Conservation (phyloP, 2,113 vertebrate genomes). For the Dissostichus mawsoni region DNA sequence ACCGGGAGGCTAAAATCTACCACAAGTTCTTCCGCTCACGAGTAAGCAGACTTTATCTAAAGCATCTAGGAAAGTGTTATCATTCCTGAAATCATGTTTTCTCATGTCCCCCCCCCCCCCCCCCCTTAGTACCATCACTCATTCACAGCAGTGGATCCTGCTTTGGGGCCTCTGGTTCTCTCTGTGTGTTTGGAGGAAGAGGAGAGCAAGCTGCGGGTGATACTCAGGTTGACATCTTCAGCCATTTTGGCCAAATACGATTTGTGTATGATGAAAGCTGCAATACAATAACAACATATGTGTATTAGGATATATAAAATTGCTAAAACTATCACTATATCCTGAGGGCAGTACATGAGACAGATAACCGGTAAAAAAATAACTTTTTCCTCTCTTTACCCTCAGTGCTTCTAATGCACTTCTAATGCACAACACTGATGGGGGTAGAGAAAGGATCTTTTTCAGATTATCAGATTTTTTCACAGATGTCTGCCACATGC, state of each 20-base stretch:
- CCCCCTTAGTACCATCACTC: conserved; percentile 89
- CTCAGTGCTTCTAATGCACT: too few relatives aligned
- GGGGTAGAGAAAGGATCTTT: too few relatives aligned
- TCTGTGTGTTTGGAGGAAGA: conserved; percentile 92
- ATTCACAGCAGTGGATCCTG: conserved; percentile 88
- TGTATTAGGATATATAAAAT: too few relatives aligned
- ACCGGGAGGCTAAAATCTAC: conserved; percentile 88
- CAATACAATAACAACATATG: not conserved
- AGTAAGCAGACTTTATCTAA: conserved; percentile 74
- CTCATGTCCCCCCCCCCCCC: not conserved
- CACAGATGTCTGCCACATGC: too few relatives aligned
- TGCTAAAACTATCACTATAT: too few relatives aligned
- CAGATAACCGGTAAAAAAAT: too few relatives aligned
- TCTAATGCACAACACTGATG: too few relatives aligned
- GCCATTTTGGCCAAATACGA: not conserved
- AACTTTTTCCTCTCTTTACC: too few relatives aligned
- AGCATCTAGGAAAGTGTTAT: not conserved
- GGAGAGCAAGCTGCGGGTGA: conserved; percentile 86
- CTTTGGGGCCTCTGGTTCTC: conserved; percentile 87
- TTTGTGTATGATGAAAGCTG: not conserved
- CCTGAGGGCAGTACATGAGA: too few relatives aligned
- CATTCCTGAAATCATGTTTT: not conserved
- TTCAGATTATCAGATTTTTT: too few relatives aligned
- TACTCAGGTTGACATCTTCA: conserved; percentile 85
- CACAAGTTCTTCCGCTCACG: conserved; percentile 87